Conservation (phyloP, 2,797 vertebrate genomes). For the Myripristis murdjan region DNA sequence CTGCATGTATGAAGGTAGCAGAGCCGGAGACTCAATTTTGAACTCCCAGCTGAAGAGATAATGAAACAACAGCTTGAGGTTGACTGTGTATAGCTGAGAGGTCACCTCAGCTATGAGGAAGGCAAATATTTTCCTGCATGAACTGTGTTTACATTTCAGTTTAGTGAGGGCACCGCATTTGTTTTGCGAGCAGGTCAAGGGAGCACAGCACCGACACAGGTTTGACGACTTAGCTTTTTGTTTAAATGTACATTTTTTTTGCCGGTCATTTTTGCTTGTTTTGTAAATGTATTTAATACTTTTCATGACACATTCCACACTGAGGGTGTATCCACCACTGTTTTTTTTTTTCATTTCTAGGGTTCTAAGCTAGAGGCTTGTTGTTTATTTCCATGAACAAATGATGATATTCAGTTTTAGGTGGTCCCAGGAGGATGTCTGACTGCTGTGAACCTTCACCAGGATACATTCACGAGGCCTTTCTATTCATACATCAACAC, state of each 20-base stretch:
- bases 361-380: conserved; percentile 72
- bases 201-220: conserved; percentile 28
- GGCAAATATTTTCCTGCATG: conserved; percentile 66
- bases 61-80: conserved; percentile 56
- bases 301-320: conserved; percentile 41
- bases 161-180: conserved; percentile 42
- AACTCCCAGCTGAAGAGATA: conserved; percentile 38
- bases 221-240: conserved; percentile 14
- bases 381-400: conserved; percentile 69
- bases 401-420: conserved; percentile 78
- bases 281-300: conserved; percentile 28
- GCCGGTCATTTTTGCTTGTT: too few species aligned
- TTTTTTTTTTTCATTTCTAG: conserved; percentile 38
- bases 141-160: conserved; percentile 69
- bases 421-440: conserved; percentile 76
- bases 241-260: conserved; percentile 7
- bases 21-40: conserved; percentile 43
- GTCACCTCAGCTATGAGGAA: conserved; percentile 62
- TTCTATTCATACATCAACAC: conserved; percentile 82
- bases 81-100: conserved; percentile 47
- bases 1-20: conserved; percentile 22
- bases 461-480: conserved; percentile 60
- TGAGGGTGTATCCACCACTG: conserved; percentile 42
- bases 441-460: conserved; percentile 69
- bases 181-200: conserved; percentile 57